phyloP scores from a whole-genome alignment of 2,113 vertebrate genomes.

The Crypturellus undulatus region DNA sequence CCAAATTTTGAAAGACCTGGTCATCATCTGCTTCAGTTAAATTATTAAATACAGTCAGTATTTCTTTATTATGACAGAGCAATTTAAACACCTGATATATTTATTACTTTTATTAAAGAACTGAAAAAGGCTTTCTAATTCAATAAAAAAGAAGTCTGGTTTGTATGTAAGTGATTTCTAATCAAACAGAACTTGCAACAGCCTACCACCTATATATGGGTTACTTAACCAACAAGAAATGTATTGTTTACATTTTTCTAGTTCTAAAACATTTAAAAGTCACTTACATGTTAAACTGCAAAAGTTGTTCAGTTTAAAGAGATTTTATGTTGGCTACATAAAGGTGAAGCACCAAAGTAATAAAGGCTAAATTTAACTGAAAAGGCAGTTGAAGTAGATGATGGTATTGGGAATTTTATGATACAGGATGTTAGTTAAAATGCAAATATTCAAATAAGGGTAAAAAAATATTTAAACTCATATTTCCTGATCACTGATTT shows the following conservation, averaged over 20 bases:
- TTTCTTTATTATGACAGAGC: neutral
- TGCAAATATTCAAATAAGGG: neutral
- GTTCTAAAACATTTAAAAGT: neutral
- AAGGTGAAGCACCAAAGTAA: neutral
- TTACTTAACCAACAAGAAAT: neutral
- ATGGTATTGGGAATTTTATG: neutral
- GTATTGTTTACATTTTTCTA: neutral
- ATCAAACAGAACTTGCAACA: neutral
- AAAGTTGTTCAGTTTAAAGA: neutral
- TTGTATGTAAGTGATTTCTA: neutral
- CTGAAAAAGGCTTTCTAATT: neutral
- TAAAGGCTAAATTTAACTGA: neutral
- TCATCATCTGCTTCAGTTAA: neutral
- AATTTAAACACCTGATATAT: neutral
- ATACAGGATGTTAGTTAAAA: neutral
- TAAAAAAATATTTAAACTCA: neutral
- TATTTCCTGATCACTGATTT: neutral
- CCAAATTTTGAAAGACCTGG: neutral
- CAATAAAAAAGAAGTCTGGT: neutral
- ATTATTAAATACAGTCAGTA: neutral
- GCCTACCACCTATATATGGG: neutral
- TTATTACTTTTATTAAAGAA: conserved; percentile 33
- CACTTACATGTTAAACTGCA: neutral
- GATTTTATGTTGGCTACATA: neutral
- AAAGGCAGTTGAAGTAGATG: neutral